Conservation (phyloP, 2,888 invertebrate species). For the Scotopteryx bipunctaria region DNA sequence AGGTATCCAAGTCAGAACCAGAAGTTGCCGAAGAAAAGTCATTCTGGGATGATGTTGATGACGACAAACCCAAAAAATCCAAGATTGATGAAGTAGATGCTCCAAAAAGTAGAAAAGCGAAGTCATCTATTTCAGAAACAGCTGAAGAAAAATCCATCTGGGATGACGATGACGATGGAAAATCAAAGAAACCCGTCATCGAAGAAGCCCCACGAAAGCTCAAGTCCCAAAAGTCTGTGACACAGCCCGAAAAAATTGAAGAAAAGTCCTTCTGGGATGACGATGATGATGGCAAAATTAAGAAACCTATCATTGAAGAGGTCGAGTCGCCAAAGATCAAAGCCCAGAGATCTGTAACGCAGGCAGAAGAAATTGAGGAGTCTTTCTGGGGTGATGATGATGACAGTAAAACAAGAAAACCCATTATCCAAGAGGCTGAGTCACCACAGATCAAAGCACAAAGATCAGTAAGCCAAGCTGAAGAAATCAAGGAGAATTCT, state of each 20-base stretch:
- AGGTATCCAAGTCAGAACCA: constrained; percentile 55
- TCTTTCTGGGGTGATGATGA: constrained; percentile 60
- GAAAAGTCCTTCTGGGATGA: constrained; percentile 60
- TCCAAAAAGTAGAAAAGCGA: constrained; percentile 41
- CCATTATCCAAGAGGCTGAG: constrained; percentile 53
- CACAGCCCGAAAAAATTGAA: constrained; percentile 55
- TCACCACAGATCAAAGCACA: constrained; percentile 50
- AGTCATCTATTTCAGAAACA: constrained; percentile 51
- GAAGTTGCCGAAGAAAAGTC: constrained; percentile 59
- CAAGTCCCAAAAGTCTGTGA: constrained; percentile 54
- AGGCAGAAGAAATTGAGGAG: constrained; percentile 53
- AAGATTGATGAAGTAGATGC: constrained; percentile 49
- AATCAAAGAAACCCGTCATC: constrained; percentile 52
- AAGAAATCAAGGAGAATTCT: constrained; percentile 55
- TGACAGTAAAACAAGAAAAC: constrained; percentile 52
- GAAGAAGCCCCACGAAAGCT: constrained; percentile 52
- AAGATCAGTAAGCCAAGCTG: constrained; percentile 56
- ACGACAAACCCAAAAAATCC: constrained; percentile 50
- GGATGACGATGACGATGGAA: constrained; percentile 56
- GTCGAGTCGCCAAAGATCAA: constrained; percentile 38
- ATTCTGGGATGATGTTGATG: constrained; percentile 63
- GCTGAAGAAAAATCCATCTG: constrained; percentile 61
- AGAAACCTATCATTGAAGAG: constrained; percentile 46
- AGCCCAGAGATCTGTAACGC: constrained; percentile 51
- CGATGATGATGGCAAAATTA: constrained; percentile 49